Base-by-base conservation (phyloP, 92 coral and sea anemone species). In the Bergia puertoricense region DNA sequence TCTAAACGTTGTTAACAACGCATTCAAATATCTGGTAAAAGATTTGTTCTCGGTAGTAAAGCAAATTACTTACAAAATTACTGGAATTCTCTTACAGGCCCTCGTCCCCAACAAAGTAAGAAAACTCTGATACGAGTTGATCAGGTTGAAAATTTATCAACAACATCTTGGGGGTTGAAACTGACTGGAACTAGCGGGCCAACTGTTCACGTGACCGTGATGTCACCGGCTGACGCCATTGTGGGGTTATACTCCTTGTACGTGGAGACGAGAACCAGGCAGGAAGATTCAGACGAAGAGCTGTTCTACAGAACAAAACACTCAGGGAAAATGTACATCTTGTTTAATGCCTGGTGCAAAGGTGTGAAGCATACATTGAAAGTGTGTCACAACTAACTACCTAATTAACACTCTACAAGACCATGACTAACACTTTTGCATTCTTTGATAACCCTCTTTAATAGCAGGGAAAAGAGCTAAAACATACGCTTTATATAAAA, bases 331-430 rank as follows among this genome's bases (percentile, higher is more conserved):
- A 66, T 94, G 15, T 74, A 78, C 48, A 50, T 94, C n/a, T 39
- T 94, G 90, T 94, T 94, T 81, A 94, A 94, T 74, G 91, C 97
- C 16, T 94, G 97, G 97, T 94, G 97, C 79, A 92, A 89, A 92
- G 97, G 97, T 94, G 30, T 23, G 30, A 22, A 62, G n/a, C 20
- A 62, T 6, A 20, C 30, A 4, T 62, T 5, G 30, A 62, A 62
- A 0, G 69, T 62, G 69, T 62, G 7, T 62, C 69, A 18, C n/a
- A 18, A 62, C 20, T 18, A 56, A 56, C 65, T 10, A 2, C 67
- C 14, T 18, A 15, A 14, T 1, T 57, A 14, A 15, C 67, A 57
- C 67, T 57, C 22, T 4, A 62, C 0, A 22, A 62, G 4, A 62
- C 0, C 69, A 16, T 5, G 23, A 20, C 23, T 62, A 23, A 15